A percentile compares a stretch with the other conserved stretches of the same genome.
Conservation (phyloP, 2,888 invertebrate genomes). For the Argynnis bischoffii region DNA sequence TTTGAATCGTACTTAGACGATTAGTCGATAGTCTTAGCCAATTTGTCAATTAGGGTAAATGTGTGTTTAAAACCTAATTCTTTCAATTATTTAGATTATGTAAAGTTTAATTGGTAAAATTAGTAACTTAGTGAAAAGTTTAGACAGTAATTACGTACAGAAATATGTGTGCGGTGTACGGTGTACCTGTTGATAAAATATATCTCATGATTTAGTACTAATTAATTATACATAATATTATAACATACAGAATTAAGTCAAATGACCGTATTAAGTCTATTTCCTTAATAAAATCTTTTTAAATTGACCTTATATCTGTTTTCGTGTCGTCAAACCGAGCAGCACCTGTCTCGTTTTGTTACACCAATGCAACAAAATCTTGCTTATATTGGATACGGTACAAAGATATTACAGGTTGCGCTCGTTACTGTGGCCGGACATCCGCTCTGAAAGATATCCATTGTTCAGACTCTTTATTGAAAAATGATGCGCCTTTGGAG, state of each 20-base stretch:
- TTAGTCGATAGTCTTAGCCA: too few relatives aligned
- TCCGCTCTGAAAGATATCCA: slow-evolving; percentile 66
- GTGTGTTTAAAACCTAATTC: too few relatives aligned
- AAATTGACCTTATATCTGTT: slow-evolving; percentile 4
- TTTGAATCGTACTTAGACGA: too few relatives aligned
- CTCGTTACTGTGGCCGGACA: slow-evolving; percentile 70
- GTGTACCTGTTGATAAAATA: too few relatives aligned
- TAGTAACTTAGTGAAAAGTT: too few relatives aligned
- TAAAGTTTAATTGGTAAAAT: too few relatives aligned
- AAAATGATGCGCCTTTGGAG: slow-evolving; percentile 68
- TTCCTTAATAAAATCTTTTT: neutral
- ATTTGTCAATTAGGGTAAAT: too few relatives aligned
- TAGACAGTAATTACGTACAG: too few relatives aligned
- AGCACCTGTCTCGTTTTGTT: slow-evolving; percentile 19
- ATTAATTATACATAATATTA: neutral
- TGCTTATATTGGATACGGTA: slow-evolving; percentile 28
- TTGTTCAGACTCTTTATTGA: slow-evolving; percentile 75
- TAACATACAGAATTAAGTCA: too few relatives aligned
- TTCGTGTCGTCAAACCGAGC: slow-evolving; percentile 16
- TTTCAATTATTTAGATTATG: too few relatives aligned
- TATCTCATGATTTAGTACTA: too few relatives aligned
- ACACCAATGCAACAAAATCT: slow-evolving; percentile 30
- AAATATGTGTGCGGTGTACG: too few relatives aligned
- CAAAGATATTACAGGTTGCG: slow-evolving; percentile 55
- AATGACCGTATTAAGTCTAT: neutral